Percentiles rank a stretch among this genome's conserved stretches.
phyloP scores from a whole-genome alignment of 2,113 vertebrate genomes.

The Erpornis zantholeuca region DNA sequence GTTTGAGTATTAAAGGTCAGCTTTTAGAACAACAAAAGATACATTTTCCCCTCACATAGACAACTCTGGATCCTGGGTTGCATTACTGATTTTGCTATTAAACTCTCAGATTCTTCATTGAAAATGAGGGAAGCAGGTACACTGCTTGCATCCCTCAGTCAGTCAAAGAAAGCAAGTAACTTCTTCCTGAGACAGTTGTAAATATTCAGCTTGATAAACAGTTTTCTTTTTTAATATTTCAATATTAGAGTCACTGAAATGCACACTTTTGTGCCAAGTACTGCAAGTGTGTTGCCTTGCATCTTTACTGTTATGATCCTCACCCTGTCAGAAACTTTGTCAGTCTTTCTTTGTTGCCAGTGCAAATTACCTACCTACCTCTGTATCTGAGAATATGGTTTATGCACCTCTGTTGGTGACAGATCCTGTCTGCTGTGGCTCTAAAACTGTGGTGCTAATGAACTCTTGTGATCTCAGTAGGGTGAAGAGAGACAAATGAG shows the following conservation, averaged over 20 bases:
- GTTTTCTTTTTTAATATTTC: neutral
- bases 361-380: fast-evolving
- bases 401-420: neutral
- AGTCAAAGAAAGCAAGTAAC: neutral
- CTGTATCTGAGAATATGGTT: neutral
- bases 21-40: neutral
- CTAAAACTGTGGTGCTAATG: neutral
- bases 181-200: neutral
- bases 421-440: neutral
- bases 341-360: neutral
- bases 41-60: neutral
- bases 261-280: neutral
- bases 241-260: neutral
- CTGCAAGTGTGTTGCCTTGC: neutral
- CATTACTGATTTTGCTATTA: neutral
- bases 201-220: neutral
- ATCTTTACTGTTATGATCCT: neutral
- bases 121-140: neutral
- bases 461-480: neutral
- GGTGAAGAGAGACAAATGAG: neutral
- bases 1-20: neutral
- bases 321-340: neutral
- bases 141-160: neutral
- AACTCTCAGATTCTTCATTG: neutral
- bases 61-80: neutral